These are phyloP conservation scores for Chaenocephalus aceratus DNA, from an alignment of 2,113 vertebrate genomes.

Conservation along the genomic window DNA sequence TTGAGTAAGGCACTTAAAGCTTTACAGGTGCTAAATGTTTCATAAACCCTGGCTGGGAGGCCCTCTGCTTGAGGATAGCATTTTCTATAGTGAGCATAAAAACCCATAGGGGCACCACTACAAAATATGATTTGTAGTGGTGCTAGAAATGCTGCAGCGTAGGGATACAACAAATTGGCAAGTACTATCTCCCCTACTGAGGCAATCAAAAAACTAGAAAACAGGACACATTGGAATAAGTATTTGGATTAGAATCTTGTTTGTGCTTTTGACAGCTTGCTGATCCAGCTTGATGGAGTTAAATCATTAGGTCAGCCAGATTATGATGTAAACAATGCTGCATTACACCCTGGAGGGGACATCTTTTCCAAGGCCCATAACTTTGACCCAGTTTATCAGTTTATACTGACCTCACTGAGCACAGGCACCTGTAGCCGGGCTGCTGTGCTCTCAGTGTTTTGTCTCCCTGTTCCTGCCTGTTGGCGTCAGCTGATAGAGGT, in stretches of 20 bases:
- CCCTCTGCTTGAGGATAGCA: constrained; percentile 14
- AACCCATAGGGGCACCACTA: constrained; percentile 32
- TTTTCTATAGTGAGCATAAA: constrained; percentile 26
- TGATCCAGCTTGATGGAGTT: constrained; percentile 37
- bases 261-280: constrained; percentile 38
- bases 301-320: constrained; percentile 47
- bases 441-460: too few species aligned
- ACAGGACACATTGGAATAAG: constrained; percentile 23
- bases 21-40: constrained; percentile 64
- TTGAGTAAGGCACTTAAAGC: constrained; percentile 52
- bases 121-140: constrained; percentile 24
- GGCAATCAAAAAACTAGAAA: constrained; percentile 20
- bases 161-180: constrained; percentile 36
- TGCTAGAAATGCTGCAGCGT: not conserved
- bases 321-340: constrained; percentile 30
- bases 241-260: constrained; percentile 37
- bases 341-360: not conserved
- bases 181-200: constrained; percentile 19
- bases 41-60: constrained; percentile 26
- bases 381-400: too few species aligned
- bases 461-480: too few species aligned
- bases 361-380: too few species aligned
- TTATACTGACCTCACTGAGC: too few species aligned
- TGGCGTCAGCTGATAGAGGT: too few species aligned
- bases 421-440: too few species aligned